Conservation (phyloP, 2,888 invertebrate genomes). For the Plebejus argus region DNA sequence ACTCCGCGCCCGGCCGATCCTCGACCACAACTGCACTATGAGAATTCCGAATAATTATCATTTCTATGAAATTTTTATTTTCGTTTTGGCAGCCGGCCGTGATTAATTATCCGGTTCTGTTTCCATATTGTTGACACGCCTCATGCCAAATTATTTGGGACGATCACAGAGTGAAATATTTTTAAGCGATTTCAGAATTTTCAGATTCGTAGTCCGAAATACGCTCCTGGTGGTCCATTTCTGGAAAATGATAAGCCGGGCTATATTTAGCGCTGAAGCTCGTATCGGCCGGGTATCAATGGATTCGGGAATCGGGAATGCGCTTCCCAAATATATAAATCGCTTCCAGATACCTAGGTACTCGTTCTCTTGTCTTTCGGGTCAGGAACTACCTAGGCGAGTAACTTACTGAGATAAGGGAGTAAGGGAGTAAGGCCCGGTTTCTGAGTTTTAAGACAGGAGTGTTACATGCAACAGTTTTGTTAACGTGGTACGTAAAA, state of each 20-base stretch:
- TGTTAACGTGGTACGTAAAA: no score
- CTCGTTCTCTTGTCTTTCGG: no score
- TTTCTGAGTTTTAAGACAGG: no score
- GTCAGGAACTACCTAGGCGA: no score
- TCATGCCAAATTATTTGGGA: constrained; percentile 36
- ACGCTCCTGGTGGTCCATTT: constrained; percentile 64
- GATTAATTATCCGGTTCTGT: constrained; percentile 59
- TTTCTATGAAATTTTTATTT: constrained; percentile 58
- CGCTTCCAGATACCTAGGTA: not conserved
- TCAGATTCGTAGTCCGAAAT: constrained; percentile 45
- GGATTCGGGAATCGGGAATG: constrained; percentile 14
- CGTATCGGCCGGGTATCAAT: constrained; percentile 38
- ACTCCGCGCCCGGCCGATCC: constrained; percentile 34
- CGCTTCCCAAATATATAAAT: not conserved
- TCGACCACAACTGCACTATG: constrained; percentile 59
- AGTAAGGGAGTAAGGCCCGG: no score
- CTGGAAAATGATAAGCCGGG: constrained; percentile 70
- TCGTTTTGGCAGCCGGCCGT: constrained; percentile 56
- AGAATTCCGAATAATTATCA: constrained; percentile 47
- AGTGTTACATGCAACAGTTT: no score
- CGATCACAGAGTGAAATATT: not conserved
- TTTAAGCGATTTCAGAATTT: not conserved
- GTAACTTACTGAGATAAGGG: no score
- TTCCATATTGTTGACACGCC: constrained; percentile 45
- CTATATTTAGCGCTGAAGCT: constrained; percentile 60